Evolutionary conservation across 30 jellyfish, hydroid and myxozoan genomes (phyloP).

Genomic region (Chrysaora quinquecirrha): DNA sequence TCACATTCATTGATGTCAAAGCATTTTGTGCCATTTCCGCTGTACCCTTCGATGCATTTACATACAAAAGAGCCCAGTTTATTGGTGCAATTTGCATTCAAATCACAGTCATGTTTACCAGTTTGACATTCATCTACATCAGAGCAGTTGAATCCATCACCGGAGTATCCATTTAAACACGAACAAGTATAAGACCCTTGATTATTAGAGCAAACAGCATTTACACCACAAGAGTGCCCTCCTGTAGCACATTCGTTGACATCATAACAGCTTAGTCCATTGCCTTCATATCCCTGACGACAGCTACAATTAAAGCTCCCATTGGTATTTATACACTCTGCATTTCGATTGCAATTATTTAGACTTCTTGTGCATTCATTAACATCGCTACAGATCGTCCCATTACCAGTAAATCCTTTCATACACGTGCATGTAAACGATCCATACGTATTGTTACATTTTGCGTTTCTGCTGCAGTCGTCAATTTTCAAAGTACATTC

Average conservation of each 20-base stretch:
- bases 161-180: conserved; percentile 61
- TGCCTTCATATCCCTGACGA: conserved; percentile 13
- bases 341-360: conserved; percentile 29
- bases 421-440: conserved; percentile 58
- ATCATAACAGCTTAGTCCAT: conserved; percentile 23
- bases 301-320: conserved; percentile 38
- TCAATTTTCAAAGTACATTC: conserved; percentile 53
- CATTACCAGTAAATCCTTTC: conserved; percentile 67
- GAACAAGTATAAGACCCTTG: conserved; percentile 54
- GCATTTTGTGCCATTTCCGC: conserved; percentile 45
- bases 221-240: conserved; percentile 20
- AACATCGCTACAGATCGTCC: conserved; percentile 56
- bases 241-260: conserved; percentile 59
- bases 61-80: conserved; percentile 31
- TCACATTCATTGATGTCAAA: conserved; percentile 65
- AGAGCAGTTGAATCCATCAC: conserved; percentile 52
- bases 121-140: conserved; percentile 65
- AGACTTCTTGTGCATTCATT: conserved; percentile 35
- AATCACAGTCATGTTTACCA: conserved; percentile 27
- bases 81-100: conserved; percentile 26
- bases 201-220: conserved; percentile 43
- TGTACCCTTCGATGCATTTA: conserved; percentile 24
- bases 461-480: conserved; percentile 35
- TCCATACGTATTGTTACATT: conserved; percentile 48
- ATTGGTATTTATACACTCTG: conserved; percentile 42